Percentiles rank a stretch among this genome's conserved stretches.
phyloP scores from a whole-genome alignment of 1,140 invertebrate species.

The Caerostris darwini region DNA sequence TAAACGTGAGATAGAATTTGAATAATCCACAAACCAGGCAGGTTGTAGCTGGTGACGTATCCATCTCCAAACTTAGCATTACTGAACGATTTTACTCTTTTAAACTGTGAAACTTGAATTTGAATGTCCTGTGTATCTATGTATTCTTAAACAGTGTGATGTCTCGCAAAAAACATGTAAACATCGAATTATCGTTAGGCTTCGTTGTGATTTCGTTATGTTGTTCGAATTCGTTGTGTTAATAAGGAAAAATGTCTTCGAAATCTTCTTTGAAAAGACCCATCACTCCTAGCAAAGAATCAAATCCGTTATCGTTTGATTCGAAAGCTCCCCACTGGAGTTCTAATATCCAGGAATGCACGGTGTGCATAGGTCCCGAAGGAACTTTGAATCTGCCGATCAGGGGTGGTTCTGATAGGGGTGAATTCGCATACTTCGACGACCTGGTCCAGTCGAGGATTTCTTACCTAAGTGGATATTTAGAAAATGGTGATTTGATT shows the following conservation, averaged over 20 bases:
- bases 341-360: conserved; percentile 79
- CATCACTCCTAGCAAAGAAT: conserved; percentile 63
- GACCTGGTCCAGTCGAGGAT: conserved; percentile 82
- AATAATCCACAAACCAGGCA: conserved; percentile 35
- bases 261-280: conserved; percentile 74
- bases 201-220: conserved; percentile 7
- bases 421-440: conserved; percentile 84
- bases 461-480: conserved; percentile 80
- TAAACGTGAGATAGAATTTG: conserved; percentile 67
- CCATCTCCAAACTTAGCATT: background rate
- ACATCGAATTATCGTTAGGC: conserved; percentile 51
- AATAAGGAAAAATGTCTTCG: conserved; percentile 49
- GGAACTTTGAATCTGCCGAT: conserved; percentile 81
- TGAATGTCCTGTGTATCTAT: background rate
- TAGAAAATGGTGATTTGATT: conserved; percentile 83
- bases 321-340: conserved; percentile 67
- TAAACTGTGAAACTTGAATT: background rate
- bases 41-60: conserved; percentile 36
- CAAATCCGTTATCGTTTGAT: conserved; percentile 25
- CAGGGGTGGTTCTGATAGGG: conserved; percentile 85
- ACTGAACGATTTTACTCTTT: background rate
- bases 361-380: conserved; percentile 81
- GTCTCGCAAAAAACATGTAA: conserved; percentile 6
- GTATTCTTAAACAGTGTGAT: background rate
- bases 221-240: conserved; percentile 9